These are phyloP conservation scores for Caenorhabditis sulstoni DNA, from an alignment of 2,888 invertebrate species.

Conservation along the genomic window DNA sequence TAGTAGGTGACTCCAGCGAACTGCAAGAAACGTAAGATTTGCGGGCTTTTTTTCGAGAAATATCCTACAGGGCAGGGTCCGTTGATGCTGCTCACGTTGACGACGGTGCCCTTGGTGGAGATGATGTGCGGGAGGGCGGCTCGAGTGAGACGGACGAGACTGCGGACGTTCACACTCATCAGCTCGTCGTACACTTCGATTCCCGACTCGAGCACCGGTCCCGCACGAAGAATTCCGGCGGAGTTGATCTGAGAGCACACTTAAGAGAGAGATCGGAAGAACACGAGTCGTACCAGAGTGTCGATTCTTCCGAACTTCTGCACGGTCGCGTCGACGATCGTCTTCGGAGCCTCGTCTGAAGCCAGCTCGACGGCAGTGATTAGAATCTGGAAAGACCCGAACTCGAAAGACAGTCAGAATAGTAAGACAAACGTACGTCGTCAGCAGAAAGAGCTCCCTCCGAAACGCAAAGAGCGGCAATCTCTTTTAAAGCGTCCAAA, in stretches of 20 bases:
- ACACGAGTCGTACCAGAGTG: conserved; percentile 66
- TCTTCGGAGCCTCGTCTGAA: conserved; percentile 66
- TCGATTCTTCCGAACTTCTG: conserved; percentile 75
- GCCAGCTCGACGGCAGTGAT: conserved; percentile 81
- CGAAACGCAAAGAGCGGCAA: conserved; percentile 57
- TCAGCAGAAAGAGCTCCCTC: conserved; percentile 42
- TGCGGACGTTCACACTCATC: conserved; percentile 88
- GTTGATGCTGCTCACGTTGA: conserved; percentile 95
- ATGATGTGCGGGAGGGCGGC: conserved; percentile 76
- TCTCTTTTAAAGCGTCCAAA: conserved; percentile 65
- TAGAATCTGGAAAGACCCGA: conserved; percentile 75
- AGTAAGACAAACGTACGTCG: conserved; percentile 38
- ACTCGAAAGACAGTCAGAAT: background rate
- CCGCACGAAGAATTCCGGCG: conserved; percentile 77
- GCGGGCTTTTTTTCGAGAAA: no score
- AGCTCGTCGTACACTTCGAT: conserved; percentile 89
- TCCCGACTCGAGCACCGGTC: conserved; percentile 69
- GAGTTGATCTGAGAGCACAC: conserved; percentile 70
- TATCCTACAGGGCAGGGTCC: conserved; percentile 87
- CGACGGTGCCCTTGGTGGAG: conserved; percentile 86
- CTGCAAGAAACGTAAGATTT: conserved; percentile 62
- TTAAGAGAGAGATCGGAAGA: background rate
- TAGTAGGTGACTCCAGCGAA: conserved; percentile 94
- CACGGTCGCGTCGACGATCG: conserved; percentile 71
- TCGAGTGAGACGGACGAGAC: conserved; percentile 76